Conservation (phyloP, 1,140 invertebrate species). For the Cepaea nemoralis region DNA sequence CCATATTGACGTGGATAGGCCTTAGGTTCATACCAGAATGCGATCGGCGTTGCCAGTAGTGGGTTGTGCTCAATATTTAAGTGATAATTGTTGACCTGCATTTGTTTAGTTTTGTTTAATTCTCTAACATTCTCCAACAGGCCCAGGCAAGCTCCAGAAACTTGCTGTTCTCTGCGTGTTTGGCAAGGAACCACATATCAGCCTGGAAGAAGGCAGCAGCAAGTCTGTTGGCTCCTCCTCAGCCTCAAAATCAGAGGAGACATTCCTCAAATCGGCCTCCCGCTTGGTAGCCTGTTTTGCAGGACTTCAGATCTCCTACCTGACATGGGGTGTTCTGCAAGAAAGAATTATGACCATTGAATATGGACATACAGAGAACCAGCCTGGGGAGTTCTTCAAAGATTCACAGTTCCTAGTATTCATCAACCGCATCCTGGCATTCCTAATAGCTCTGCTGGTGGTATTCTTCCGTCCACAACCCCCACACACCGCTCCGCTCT, state of each 20-base stretch:
- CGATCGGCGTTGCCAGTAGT: too few species aligned
- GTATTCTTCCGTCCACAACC: conserved; percentile 77
- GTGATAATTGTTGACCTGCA: too few species aligned
- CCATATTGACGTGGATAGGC: too few species aligned
- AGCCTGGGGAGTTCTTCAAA: conserved; percentile 78
- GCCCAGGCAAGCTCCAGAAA: conserved; percentile 58
- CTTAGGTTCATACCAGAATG: too few species aligned
- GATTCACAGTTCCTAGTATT: conserved; percentile 97
- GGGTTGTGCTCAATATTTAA: too few species aligned
- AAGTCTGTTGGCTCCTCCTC: conserved; percentile 23
- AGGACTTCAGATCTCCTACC: conserved; percentile 89
- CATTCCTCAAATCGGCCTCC: conserved; percentile 39
- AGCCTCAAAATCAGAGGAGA: conserved; percentile 39
- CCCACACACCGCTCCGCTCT: conserved; percentile 85
- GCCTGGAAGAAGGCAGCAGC: conserved; percentile 53
- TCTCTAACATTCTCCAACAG: conserved; percentile 45
- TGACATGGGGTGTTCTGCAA: conserved; percentile 94
- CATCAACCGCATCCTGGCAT: conserved; percentile 90
- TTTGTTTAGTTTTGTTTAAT: too few species aligned
- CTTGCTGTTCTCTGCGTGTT: conserved; percentile 77
- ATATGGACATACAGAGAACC: conserved; percentile 73
- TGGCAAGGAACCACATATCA: conserved; percentile 72
- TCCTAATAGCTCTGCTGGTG: conserved; percentile 80
- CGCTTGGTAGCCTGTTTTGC: conserved; percentile 83
- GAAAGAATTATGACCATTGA: conserved; percentile 80